Base-by-base conservation (phyloP, 2,888 invertebrate genomes). In the Cephalotes varians region DNA sequence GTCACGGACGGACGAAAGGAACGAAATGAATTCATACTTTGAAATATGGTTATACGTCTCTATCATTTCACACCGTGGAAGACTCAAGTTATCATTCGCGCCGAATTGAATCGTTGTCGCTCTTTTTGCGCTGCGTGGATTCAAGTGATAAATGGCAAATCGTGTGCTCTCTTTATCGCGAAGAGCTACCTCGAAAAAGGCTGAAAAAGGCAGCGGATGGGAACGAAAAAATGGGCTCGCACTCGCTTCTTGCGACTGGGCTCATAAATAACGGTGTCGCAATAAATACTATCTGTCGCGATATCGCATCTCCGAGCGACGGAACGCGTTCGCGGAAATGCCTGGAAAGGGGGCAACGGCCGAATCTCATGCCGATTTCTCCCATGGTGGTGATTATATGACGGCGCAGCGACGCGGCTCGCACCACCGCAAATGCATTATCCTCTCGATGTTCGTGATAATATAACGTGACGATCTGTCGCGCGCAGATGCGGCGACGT, bases 251-350 rank as follows among this genome's bases (percentile, higher is more conserved):
- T 34, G 60, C 62, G 34, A 4, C 47, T 58, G 12, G 58, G 34
- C 65, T 60, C 82, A 49, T 86, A 71, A 85, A 86, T 86, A 85
- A 79, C 79, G 44, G 34, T 31, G 34, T 56, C 31, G 80, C 64
- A 65, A 84, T 84, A 87, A 88, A 87, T 84, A 80, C 60, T 31
- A 62, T 58, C 62, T 31, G 76, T 76, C 79, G n/a, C 83, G 62
- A 81, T 87, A 83, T 79, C 56, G 62, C 76, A 34, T 44, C 64
- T 77, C 51, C 44, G 31, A 56, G 51, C 28, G 65, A 71, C 31
- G 21, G 18, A 34, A 58, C 28, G 44, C 82, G 49, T 21, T n/a
- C 34, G 76, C 71, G 54, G 15, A 62, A 44, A 37, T 69, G 76
- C 40, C 18, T 54, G 58, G 69, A 71, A 82, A 82, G n/a, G 72